Conservation (phyloP, 2,888 invertebrate genomes). For the Eupithecia abbreviata region DNA sequence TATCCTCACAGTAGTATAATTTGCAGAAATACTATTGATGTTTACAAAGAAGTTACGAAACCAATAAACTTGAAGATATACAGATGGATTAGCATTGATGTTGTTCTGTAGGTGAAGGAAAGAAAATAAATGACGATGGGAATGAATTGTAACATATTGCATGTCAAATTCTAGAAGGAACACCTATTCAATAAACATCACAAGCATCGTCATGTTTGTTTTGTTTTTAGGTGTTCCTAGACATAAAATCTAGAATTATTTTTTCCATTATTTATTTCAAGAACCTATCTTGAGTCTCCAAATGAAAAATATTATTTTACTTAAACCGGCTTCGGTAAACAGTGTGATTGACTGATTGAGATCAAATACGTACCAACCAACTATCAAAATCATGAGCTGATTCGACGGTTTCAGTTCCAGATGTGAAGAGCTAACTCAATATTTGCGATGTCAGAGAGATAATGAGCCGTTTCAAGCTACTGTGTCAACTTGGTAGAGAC, state of each 20-base stretch:
- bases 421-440: constrained; percentile 56
- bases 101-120: neutral
- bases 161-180: neutral
- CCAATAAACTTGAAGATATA: neutral
- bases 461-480: constrained; percentile 55
- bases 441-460: constrained; percentile 55
- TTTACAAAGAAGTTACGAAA: neutral
- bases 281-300: neutral
- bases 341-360: constrained; percentile 2
- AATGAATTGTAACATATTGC: neutral
- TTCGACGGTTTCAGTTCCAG: constrained; percentile 46
- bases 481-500: constrained; percentile 39
- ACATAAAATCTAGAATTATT: neutral
- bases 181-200: neutral
- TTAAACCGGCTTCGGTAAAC: neutral
- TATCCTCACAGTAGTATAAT: neutral
- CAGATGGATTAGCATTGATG: neutral
- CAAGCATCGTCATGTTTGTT: neutral
- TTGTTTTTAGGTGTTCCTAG: neutral
- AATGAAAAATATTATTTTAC: neutral
- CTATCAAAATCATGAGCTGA: constrained; percentile 33
- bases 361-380: constrained; percentile 8
- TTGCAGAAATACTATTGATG: neutral
- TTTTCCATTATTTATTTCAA: too few relatives aligned
- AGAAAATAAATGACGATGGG: neutral